Conservation (phyloP, 2,113 vertebrate species). For the Phalacrocorax aristotelis region DNA sequence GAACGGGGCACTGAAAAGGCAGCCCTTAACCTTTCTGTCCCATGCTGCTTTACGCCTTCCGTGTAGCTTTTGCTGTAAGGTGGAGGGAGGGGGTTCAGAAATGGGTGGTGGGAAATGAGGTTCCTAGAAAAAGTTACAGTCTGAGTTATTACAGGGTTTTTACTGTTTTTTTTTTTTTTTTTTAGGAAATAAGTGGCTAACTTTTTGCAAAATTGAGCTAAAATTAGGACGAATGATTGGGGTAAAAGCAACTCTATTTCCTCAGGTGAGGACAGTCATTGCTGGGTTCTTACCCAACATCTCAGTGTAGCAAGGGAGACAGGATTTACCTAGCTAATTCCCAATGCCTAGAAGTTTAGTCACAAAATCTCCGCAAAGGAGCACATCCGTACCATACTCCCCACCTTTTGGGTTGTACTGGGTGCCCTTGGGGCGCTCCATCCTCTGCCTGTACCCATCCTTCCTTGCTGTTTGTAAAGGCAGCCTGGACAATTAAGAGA, state of each 20-base stretch:
- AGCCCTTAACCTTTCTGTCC: background rate
- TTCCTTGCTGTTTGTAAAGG: background rate
- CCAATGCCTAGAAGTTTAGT: background rate
- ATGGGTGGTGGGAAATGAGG: background rate
- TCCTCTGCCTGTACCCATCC: background rate
- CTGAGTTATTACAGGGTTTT: background rate
- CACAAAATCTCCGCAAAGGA: no score
- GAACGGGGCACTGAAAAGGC: background rate
- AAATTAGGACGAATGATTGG: background rate
- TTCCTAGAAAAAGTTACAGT: background rate
- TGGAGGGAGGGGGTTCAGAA: background rate
- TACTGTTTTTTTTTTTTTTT: background rate
- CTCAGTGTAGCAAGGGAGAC: background rate
- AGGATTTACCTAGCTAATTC: background rate
- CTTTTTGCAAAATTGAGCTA: background rate
- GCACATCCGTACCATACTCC: no score
- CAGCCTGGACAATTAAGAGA: background rate
- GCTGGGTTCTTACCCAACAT: background rate
- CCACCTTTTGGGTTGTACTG: fast-evolving
- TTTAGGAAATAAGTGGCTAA: background rate
- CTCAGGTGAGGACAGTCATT: background rate
- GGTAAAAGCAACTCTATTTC: background rate
- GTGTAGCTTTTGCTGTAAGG: no score
- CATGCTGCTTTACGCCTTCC: background rate
- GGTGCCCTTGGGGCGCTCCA: background rate